Base-by-base conservation (phyloP, 2,888 invertebrate genomes). In the Toxonevra muliebris region DNA sequence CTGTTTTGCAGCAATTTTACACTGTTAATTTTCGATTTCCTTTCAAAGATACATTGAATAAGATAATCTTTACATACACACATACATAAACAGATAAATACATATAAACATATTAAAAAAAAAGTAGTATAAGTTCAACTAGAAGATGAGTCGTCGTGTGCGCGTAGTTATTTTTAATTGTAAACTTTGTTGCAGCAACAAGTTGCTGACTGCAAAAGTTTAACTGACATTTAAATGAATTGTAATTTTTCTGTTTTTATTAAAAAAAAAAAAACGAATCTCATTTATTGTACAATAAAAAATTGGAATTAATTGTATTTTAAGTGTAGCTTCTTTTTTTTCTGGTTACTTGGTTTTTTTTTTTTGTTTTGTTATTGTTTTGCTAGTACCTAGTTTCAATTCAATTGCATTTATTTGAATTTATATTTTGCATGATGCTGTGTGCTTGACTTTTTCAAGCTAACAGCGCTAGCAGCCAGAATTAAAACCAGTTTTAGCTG, bases 11-110 rank as follows among this genome's bases (percentile, higher is more conserved):
- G 30, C 30, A 30, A 30, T 7, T 30, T 30, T 30, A 30, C 30
- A 30, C 30, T 4, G 30, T 30, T 77, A 81, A 80, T 80, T 79
- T 78, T 80, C 80, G 81, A 80, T 80, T 80, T 81, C 81, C 79
- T 78, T 65, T 75, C 75, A 66, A 61, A 75, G 78, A 77, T 80
- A 80, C n/a, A n/a, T 30, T 30, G 30, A 30, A 30, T 30, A 2
- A 30, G 30, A 30, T 30, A 30, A 30, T 30, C 30, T 30, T 30
- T 30, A 30, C 30, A 30, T 30, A 30, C 30, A 30, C 30, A 30
- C 30, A 30, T 30, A 30, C 30, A 30, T 4, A 7, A 4, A 30
- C 30, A 30, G 30, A 30, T 30, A 30, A 30, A 30, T 30, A 30
- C 7, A 30, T 30, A 30, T 7, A 30, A 4, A 30, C 30, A 30